These are phyloP conservation scores for Geophilus truncorum DNA, from an alignment of 2,888 invertebrate genomes.

Conservation along the genomic window DNA sequence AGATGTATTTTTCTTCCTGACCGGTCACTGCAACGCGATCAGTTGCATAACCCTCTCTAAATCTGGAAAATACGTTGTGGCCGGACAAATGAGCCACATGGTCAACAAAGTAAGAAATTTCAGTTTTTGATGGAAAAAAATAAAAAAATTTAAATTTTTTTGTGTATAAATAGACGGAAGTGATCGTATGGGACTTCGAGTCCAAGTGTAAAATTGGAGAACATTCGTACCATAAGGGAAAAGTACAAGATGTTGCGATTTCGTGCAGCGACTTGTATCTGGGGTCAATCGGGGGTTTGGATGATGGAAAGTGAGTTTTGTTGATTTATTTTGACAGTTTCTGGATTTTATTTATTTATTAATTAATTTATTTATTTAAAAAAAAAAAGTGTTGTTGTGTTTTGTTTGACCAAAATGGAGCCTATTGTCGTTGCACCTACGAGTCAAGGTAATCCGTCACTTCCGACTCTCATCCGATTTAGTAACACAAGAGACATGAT, in stretches of 20 bases:
- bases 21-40: constrained; percentile 49
- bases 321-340: constrained; percentile 45
- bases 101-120: constrained; percentile 66
- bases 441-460: not conserved
- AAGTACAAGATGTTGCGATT: constrained; percentile 79
- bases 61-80: constrained; percentile 72
- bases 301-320: constrained; percentile 63
- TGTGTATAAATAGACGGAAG: constrained; percentile 58
- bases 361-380: no score
- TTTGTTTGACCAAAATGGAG: constrained; percentile 69
- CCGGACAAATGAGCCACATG: constrained; percentile 84
- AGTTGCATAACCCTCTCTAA: constrained; percentile 53
- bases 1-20: constrained; percentile 44
- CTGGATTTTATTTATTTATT: not conserved
- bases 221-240: constrained; percentile 81
- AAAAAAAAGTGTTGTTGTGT: constrained; percentile 52
- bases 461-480: constrained; percentile 39
- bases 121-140: not conserved
- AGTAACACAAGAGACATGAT: constrained; percentile 45
- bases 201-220: constrained; percentile 59
- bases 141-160: no score
- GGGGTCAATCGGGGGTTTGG: constrained; percentile 80
- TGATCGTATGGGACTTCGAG: constrained; percentile 81
- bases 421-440: constrained; percentile 64
- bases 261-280: constrained; percentile 73